Percentiles rank a stretch among this genome's conserved stretches.
phyloP scores from a whole-genome alignment of 23 tunicate species.

The Styela clava region DNA sequence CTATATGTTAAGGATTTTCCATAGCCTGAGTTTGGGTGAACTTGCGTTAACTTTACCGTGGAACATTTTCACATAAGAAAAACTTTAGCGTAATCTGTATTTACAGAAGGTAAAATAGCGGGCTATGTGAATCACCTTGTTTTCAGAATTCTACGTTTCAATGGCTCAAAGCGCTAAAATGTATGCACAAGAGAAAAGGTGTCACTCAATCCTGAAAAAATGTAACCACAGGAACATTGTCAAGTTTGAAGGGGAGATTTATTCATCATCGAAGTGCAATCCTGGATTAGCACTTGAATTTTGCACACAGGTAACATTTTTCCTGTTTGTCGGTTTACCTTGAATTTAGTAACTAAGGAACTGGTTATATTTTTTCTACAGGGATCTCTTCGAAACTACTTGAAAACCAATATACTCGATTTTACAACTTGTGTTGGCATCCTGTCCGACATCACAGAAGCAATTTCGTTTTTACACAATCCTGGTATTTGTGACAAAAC shows the following conservation, averaged over 20 bases:
- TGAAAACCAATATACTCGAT: conserved; percentile 17
- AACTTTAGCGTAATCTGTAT: no score
- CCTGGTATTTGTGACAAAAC: neutral
- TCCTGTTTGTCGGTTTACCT: no score
- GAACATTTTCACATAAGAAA: no score
- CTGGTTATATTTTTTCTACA: neutral
- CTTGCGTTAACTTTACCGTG: no score
- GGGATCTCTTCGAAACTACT: conserved; percentile 44
- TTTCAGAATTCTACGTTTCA: neutral
- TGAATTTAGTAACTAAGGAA: no score
- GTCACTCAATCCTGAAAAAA: neutral
- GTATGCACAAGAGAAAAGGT: neutral
- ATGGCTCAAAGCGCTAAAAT: neutral
- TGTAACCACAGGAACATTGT: neutral
- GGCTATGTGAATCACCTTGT: no score
- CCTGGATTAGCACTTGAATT: neutral
- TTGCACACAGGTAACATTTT: neutral
- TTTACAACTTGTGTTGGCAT: conserved; percentile 11
- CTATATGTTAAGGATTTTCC: no score
- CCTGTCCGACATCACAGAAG: conserved; percentile 27
- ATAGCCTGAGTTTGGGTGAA: no score
- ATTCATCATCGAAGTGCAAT: neutral
- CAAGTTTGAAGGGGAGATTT: neutral
- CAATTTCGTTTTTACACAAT: conserved; percentile 38
- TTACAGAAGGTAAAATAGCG: no score